Conservation (phyloP, 2,888 invertebrate genomes). For the Lomographa bimaculata region DNA sequence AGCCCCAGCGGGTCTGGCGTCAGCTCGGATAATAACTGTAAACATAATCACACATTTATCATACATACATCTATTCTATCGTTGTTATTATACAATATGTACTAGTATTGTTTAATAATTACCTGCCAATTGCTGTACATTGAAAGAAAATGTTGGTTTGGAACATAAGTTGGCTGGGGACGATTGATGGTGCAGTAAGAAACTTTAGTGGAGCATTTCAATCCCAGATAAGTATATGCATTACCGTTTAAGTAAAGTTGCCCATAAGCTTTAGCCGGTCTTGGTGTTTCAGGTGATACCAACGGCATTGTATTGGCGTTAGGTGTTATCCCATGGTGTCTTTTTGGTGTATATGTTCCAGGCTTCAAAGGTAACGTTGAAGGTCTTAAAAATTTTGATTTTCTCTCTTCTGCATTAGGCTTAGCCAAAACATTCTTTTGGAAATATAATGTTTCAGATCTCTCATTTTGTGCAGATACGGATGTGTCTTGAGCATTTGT, state of each 20-base stretch:
- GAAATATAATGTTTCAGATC: conserved; percentile 78
- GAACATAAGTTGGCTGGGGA: conserved; percentile 97
- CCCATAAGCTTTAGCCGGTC: conserved; percentile 94
- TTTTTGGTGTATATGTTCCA: conserved; percentile 91
- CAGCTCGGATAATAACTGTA: conserved; percentile 86
- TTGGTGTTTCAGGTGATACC: conserved; percentile 95
- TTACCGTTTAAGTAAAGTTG: conserved; percentile 95
- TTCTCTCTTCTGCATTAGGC: conserved; percentile 63
- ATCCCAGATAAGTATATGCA: conserved; percentile 94
- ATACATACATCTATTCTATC: conserved; percentile 29
- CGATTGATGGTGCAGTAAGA: conserved; percentile 97
- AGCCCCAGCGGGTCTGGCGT: conserved; percentile 87
- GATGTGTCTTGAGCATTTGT: conserved; percentile 57
- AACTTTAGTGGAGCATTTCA: conserved; percentile 95
- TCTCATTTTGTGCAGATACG: conserved; percentile 55
- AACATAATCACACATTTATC: conserved; percentile 54
- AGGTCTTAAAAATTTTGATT: conserved; percentile 90
- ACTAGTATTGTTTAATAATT: conserved; percentile 39
- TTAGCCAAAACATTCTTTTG: conserved; percentile 66
- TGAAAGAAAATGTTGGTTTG: conserved; percentile 93
- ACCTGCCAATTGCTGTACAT: conserved; percentile 99
- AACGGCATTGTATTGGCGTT: conserved; percentile 92
- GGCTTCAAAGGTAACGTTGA: conserved; percentile 93
- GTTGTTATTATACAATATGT: neutral
- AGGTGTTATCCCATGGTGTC: conserved; percentile 92